Conservation (phyloP, 2,888 invertebrate species). For the Salticus scenicus region DNA sequence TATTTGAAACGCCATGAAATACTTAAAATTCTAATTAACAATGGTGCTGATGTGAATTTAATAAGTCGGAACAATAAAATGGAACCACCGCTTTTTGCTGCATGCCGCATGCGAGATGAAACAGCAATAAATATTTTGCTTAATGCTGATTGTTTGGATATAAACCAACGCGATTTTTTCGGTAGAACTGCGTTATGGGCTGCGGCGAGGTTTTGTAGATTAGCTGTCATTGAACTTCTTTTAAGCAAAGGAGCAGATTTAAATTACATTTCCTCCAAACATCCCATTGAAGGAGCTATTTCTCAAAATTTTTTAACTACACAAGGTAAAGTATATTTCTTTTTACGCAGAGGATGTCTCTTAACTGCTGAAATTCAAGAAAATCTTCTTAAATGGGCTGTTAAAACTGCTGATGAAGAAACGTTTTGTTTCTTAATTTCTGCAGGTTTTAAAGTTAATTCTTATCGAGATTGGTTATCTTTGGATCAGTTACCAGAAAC, state of each 20-base stretch:
- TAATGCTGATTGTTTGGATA: slow-evolving; percentile 24
- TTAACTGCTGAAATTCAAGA: slow-evolving; percentile 5
- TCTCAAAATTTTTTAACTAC: not conserved
- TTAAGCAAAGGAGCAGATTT: slow-evolving; percentile 43
- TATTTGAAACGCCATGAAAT: slow-evolving; percentile 32
- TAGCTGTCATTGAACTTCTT: slow-evolving; percentile 32
- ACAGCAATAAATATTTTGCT: slow-evolving; percentile 40
- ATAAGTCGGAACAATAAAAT: slow-evolving; percentile 36
- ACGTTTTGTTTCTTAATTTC: slow-evolving; percentile 35
- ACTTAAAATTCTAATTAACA: slow-evolving; percentile 38
- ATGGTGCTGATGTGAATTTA: slow-evolving; percentile 45
- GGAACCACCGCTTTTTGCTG: slow-evolving; percentile 58
- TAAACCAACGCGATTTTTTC: slow-evolving; percentile 58
- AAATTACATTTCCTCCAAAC: slow-evolving; percentile 8
- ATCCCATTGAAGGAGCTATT: slow-evolving; percentile 28
- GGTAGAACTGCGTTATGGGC: slow-evolving; percentile 51
- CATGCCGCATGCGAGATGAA: slow-evolving; percentile 34
- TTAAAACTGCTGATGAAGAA: slow-evolving; percentile 23
- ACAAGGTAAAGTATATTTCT: slow-evolving; percentile 16
- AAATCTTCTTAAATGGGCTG: slow-evolving; percentile 22
- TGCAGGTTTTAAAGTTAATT: slow-evolving; percentile 31
- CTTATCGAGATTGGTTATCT: slow-evolving; percentile 29
- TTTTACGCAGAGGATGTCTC: slow-evolving; percentile 36
- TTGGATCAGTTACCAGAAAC: slow-evolving; percentile 13
- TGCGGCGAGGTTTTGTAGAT: slow-evolving; percentile 23